Conservation (phyloP, 2,888 invertebrate species). For the Cryptops parisi region DNA sequence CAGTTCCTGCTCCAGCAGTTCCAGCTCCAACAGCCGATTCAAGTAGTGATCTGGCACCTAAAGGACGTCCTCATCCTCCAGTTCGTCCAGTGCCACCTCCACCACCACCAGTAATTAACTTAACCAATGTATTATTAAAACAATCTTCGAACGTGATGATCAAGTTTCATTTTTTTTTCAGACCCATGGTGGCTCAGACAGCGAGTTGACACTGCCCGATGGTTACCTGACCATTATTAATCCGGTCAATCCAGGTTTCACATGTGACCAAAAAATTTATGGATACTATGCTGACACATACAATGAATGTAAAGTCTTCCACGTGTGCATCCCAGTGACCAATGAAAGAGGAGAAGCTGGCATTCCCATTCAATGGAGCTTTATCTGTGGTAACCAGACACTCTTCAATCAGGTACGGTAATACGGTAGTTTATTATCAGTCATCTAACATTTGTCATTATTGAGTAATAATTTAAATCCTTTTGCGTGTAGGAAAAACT, state of each 20-base stretch:
- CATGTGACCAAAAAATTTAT: slow-evolving; percentile 16
- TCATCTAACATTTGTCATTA: neutral
- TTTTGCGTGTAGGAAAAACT: slow-evolving; percentile 16
- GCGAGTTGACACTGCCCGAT: slow-evolving; percentile 11
- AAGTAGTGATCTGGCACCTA: too few relatives aligned
- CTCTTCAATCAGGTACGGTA: slow-evolving; percentile 18
- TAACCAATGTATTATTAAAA: neutral
- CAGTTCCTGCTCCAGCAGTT: too few relatives aligned
- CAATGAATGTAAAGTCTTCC: slow-evolving; percentile 17
- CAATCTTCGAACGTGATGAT: neutral
- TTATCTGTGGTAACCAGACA: slow-evolving; percentile 19
- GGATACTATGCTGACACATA: slow-evolving; percentile 17
- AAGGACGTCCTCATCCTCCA: too few relatives aligned
- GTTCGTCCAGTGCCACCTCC: too few relatives aligned
- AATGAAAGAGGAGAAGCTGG: slow-evolving; percentile 15
- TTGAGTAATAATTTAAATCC: neutral
- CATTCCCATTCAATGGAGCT: slow-evolving; percentile 17
- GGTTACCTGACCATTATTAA: slow-evolving; percentile 15
- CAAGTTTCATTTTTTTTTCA: too few relatives aligned
- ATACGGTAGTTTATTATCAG: neutral
- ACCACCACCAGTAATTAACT: neutral
- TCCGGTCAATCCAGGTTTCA: slow-evolving; percentile 14
- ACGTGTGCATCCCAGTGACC: slow-evolving; percentile 16
- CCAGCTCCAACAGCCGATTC: too few relatives aligned
- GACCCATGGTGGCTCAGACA: neutral